These are phyloP conservation scores for Magallana gigas DNA, from an alignment of 1,140 invertebrate genomes.

Conservation along the genomic window DNA sequence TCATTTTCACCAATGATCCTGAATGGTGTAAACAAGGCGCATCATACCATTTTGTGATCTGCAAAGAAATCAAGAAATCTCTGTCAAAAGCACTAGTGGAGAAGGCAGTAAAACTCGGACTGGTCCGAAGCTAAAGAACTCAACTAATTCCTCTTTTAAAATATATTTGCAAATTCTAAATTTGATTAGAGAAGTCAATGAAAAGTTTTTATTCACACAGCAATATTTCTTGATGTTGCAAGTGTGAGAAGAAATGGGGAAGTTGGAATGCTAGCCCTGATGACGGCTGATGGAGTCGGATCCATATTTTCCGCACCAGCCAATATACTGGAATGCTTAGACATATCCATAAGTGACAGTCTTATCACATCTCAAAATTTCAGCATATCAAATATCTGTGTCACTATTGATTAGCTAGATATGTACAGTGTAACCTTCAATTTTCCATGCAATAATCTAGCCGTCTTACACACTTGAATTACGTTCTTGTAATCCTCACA, in stretches of 20 bases:
- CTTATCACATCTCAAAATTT: neutral
- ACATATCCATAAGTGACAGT: neutral
- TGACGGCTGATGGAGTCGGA: no score
- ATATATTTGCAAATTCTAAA: neutral
- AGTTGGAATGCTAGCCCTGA: neutral
- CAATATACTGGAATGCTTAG: no score
- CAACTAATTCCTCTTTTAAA: no score
- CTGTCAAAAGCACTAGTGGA: neutral
- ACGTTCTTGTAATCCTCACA: no score
- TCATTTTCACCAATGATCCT: neutral
- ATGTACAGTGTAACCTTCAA: no score
- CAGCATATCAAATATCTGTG: no score
- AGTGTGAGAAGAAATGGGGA: neutral
- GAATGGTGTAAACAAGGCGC: conserved; percentile 4
- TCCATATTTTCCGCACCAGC: no score
- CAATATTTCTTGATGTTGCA: neutral
- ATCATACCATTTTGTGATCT: neutral
- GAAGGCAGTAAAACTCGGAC: no score
- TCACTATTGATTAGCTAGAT: no score
- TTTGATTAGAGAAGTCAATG: neutral
- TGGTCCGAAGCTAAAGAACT: no score
- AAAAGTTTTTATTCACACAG: neutral
- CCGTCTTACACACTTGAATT: no score
- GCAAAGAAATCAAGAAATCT: neutral
- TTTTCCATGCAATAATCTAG: no score